Conservation (phyloP, 2,113 vertebrate species). For the Malurus elegans region DNA sequence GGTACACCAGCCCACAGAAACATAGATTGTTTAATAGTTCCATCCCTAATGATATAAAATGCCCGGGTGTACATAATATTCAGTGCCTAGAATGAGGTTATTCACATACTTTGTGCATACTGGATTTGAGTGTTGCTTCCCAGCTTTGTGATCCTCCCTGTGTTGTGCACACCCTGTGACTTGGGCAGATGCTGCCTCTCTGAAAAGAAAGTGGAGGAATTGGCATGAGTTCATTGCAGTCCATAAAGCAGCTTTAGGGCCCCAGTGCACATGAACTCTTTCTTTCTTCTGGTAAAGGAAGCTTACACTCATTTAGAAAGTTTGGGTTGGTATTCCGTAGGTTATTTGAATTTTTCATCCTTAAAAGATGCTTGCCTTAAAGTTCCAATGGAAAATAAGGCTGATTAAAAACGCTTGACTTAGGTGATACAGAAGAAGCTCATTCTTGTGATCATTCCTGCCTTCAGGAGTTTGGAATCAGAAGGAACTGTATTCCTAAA, state of each 20-base stretch:
- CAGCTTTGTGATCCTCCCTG: neutral
- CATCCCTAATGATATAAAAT: neutral
- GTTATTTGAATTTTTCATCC: neutral
- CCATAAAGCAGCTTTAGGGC: neutral
- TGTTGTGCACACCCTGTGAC: fast-evolving
- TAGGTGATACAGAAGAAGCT: neutral
- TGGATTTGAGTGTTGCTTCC: neutral
- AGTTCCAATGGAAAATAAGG: neutral
- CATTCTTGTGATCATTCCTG: neutral
- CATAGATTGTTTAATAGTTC: neutral
- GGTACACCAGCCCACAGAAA: neutral
- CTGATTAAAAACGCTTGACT: neutral
- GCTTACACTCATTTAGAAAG: neutral
- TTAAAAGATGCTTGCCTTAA: neutral
- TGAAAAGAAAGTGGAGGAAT: neutral
- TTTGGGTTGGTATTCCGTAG: neutral
- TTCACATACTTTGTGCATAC: neutral
- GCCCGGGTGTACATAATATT: neutral
- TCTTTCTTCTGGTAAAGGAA: neutral
- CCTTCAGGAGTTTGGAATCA: neutral
- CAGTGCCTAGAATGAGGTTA: neutral
- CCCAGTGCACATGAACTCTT: fast-evolving
- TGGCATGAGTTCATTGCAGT: neutral
- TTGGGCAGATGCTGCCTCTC: neutral
- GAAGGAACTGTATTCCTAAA: neutral